Base-by-base conservation (phyloP, 2,797 vertebrate species). In the Avahi laniger region DNA sequence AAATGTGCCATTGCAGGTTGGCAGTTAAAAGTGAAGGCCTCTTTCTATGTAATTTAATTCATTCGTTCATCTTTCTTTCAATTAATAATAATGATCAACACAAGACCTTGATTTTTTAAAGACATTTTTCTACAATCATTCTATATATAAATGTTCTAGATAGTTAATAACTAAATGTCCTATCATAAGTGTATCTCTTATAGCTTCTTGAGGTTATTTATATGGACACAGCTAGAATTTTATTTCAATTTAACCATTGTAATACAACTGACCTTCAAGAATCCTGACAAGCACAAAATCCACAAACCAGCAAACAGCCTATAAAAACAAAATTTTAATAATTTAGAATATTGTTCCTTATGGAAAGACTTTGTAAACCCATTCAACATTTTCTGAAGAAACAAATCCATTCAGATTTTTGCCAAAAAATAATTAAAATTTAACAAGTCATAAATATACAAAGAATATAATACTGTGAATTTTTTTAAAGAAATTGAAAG, bases 281-380 rank as follows among this genome's bases (percentile, higher is more conserved):
- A 99, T 97, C 99, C 90, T 0, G 99, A 99, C 89, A 99, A 97
- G 97, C 99, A 97, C 94, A 99, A 98, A 98, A 99, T 99, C 99
- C 99, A 99, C 96, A 99, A 98, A 97, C 98, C 98, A 94, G 99
- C 96, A n/a, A 99, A 99, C 28, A 99, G 98, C 70, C 99, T 99
- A 98, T 7, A 98, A 98, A 95, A 81, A 96, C 30, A 98, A 96
- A 97, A 78, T 28, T 93, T 65, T 28, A 81, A 50, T 72, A 70
- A 81, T 80, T 98, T 41, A 98, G 48, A 96, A 10, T 80, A 57
- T 4, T 57, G 30, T 91, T 90, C 65, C 17, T 97, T 95, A 57
- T 9, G 14, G 75, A 94, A 81, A 87, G 72, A 30, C 63, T 54
- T 57, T 81, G 46, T 78, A 94, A 84, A 38, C 24, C 20, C 63